Evolutionary conservation across 2,113 vertebrate species (phyloP).

Genomic region (Chionis minor): DNA sequence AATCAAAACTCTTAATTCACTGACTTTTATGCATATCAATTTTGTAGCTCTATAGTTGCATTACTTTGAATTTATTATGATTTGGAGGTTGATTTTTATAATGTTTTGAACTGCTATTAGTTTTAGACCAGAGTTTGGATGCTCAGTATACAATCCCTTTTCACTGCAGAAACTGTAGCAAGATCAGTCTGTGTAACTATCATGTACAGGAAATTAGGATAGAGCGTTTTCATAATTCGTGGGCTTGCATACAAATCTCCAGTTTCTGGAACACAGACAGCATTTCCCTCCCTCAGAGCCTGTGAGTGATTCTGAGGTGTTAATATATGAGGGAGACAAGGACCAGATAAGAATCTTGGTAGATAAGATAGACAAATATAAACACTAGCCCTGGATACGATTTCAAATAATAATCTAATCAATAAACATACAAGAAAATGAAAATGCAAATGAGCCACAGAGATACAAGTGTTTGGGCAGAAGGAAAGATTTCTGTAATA

Average conservation of each 20-base stretch:
- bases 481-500: slow-evolving; percentile 67
- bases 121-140: background rate
- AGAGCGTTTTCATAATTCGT: slow-evolving; percentile 30
- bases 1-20: background rate
- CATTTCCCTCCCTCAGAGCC: background rate
- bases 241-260: slow-evolving; percentile 13
- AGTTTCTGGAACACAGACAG: slow-evolving; percentile 11
- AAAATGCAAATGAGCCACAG: slow-evolving; percentile 53
- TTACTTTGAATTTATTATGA: background rate
- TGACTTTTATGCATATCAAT: background rate
- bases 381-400: slow-evolving; percentile 4
- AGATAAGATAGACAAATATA: background rate
- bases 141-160: background rate
- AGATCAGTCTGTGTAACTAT: slow-evolving; percentile 25
- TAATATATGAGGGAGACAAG: slow-evolving; percentile 12
- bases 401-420: slow-evolving; percentile 46
- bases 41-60: background rate
- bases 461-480: slow-evolving; percentile 11
- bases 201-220: slow-evolving; percentile 31
- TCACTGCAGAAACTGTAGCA: background rate
- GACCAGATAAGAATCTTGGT: background rate
- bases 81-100: slow-evolving; percentile 2
- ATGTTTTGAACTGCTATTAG: background rate
- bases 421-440: slow-evolving; percentile 35
- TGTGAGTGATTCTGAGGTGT: background rate